Percentiles rank a stretch among this genome's conserved stretches.
Evolutionary conservation across 2,888 invertebrate species (phyloP).

Genomic region (Lasiommata megera): DNA sequence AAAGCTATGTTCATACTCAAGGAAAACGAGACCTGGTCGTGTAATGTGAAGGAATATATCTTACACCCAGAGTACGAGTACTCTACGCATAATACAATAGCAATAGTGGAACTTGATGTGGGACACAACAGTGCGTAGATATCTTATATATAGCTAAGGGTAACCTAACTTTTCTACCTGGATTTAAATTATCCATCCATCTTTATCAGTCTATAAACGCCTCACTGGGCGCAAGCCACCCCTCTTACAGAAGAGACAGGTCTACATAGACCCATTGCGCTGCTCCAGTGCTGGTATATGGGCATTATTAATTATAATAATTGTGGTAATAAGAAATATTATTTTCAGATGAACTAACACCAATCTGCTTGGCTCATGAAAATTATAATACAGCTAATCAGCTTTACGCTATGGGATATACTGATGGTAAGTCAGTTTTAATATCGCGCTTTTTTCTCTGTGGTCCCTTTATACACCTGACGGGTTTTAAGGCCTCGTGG

Average conservation of each 20-base stretch:
- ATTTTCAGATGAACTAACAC: constrained; percentile 26
- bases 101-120: constrained; percentile 44
- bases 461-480: too few species aligned
- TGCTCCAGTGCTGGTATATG: too few species aligned
- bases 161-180: too few species aligned
- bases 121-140: neutral
- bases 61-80: constrained; percentile 55
- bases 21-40: constrained; percentile 39
- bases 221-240: too few species aligned
- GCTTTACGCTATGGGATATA: constrained; percentile 50
- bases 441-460: too few species aligned
- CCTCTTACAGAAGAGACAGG: too few species aligned
- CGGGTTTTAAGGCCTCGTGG: too few species aligned
- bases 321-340: too few species aligned
- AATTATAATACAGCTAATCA: constrained; percentile 41
- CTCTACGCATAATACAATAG: constrained; percentile 46
- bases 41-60: constrained; percentile 38
- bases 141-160: neutral
- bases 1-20: constrained; percentile 50
- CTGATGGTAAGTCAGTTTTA: constrained; percentile 50
- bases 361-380: constrained; percentile 48
- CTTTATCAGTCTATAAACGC: too few species aligned
- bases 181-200: too few species aligned
- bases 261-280: too few species aligned
- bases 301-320: too few species aligned